phyloP scores from a whole-genome alignment of 2,888 invertebrate genomes.

The Spatulosminthurus flaviceps region DNA sequence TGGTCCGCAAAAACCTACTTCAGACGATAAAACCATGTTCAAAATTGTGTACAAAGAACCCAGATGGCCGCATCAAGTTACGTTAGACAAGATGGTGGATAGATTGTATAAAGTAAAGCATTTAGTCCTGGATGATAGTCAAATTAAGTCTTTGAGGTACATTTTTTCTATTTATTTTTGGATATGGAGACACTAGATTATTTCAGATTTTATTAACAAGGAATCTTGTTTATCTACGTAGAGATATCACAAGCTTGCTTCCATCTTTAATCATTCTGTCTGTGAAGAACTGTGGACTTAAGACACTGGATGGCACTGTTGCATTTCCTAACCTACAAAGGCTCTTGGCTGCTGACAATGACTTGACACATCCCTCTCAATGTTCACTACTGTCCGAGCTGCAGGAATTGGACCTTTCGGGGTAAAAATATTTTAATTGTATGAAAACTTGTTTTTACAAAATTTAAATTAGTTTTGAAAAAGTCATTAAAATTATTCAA shows the following conservation, averaged over 20 bases:
- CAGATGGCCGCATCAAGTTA: slow-evolving; percentile 57
- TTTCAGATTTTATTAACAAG: slow-evolving; percentile 14
- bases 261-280: slow-evolving; percentile 55
- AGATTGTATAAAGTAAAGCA: slow-evolving; percentile 48
- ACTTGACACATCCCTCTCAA: slow-evolving; percentile 52
- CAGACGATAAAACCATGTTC: slow-evolving; percentile 21
- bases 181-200: no score
- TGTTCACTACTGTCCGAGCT: slow-evolving; percentile 52
- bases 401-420: slow-evolving; percentile 56
- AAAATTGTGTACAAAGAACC: slow-evolving; percentile 55
- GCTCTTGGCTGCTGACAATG: slow-evolving; percentile 56
- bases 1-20: not conserved
- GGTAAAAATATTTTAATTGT: slow-evolving; percentile 12
- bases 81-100: slow-evolving; percentile 54
- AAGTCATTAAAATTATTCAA: not conserved
- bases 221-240: not conserved
- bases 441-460: no score
- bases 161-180: not conserved
- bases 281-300: slow-evolving; percentile 55
- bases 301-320: slow-evolving; percentile 55
- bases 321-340: slow-evolving; percentile 58
- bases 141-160: slow-evolving; percentile 53
- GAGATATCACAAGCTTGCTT: slow-evolving; percentile 57
- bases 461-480: not conserved
- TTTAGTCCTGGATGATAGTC: slow-evolving; percentile 58